Evolutionary conservation across 2,888 invertebrate species (phyloP).

Genomic region (Aelia acuminata): DNA sequence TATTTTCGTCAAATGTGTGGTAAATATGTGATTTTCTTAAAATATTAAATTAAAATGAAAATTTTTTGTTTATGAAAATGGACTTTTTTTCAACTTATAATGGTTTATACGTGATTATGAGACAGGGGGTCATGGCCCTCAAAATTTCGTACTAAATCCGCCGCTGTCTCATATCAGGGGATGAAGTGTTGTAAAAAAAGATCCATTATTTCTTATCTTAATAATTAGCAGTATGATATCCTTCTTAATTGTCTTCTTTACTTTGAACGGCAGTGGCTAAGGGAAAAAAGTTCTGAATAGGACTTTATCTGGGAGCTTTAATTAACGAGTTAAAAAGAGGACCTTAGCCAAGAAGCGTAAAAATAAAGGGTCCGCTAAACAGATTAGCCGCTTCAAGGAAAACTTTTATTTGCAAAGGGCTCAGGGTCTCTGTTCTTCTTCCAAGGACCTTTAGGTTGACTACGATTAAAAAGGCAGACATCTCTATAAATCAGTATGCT

Average conservation of each 20-base stretch:
- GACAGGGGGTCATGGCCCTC: no score
- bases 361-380: slow-evolving; percentile 10
- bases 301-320: not conserved
- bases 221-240: not conserved
- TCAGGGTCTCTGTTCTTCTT: not conserved
- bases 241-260: not conserved
- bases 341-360: not conserved
- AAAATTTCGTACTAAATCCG: no score
- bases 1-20: no score
- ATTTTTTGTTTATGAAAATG: no score
- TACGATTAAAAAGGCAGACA: not conserved
- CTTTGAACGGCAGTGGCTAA: not conserved
- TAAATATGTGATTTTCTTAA: no score
- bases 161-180: no score
- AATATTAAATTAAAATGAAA: no score
- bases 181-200: no score
- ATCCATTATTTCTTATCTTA: not conserved
- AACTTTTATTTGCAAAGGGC: not conserved
- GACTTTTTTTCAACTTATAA: no score
- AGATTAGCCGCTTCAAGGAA: not conserved
- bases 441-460: not conserved
- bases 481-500: no score
- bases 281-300: not conserved
- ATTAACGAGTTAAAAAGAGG: slow-evolving; percentile 23
- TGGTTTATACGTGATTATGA: no score